Base-by-base conservation (phyloP, 2,113 vertebrate species). In the Rhinoderma darwinii region DNA sequence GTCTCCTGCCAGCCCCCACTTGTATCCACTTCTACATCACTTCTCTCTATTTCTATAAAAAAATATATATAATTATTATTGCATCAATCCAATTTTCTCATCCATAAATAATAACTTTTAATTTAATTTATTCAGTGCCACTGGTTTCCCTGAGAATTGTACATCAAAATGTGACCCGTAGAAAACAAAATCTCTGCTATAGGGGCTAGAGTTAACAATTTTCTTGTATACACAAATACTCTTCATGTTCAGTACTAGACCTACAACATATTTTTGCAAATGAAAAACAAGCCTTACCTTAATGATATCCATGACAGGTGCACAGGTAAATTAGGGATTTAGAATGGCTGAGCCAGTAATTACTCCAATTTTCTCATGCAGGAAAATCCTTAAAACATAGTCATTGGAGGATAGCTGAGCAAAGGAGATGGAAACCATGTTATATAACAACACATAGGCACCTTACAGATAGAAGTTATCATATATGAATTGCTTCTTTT, bases 251-350 rank as follows among this genome's bases (percentile, higher is more conserved):
- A 3, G 56, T 11, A n/a, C 25, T n/a, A 59, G 56, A 25, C 10
- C 12, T 35, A 32, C 63, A 68, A 12, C 30, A 35, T 32, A 35
- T 68, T 6, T 35, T 35, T 70, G 18, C 17, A 70, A 70, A 70
- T 70, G n/a, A n/a, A n/a, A n/a, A 78, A 54, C 76, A 78, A 78
- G 17, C 47, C 50, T 35, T 20, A 15, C 32, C 54, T 80, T 59
- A 59, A 80, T 80, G 35, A 80, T 80, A 80, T 80, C 77, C 54
- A 54, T 80, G 77, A 54, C 77, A 80, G 77, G 51, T 59, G 77
- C 35, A 17, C 51, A 61, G 51, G 77, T 61, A 56, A 59, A 80
- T 54, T 32, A 61, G 77, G 51, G 51, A 79, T 59, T 80, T 59
- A 80, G 51, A 61, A 37, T 80, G 20, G 20, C 32, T 39, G 35